These are phyloP conservation scores for Heliconius sara DNA, from an alignment of 2,888 invertebrate species.

Conservation along the genomic window DNA sequence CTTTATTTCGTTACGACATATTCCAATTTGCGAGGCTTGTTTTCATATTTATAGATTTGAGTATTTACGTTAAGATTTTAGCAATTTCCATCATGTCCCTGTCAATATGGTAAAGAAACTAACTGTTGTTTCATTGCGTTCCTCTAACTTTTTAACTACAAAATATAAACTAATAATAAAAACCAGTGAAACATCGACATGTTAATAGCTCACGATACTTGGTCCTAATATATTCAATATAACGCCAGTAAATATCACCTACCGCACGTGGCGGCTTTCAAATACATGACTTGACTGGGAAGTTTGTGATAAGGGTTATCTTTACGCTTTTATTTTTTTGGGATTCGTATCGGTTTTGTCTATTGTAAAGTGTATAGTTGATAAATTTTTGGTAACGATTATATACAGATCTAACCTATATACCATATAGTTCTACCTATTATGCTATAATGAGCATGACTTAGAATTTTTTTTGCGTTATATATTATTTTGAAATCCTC, in stretches of 20 bases:
- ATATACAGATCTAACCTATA: too few species aligned
- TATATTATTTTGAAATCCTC: too few species aligned
- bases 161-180: background rate
- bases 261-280: conserved; percentile 17
- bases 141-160: background rate
- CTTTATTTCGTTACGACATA: background rate
- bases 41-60: background rate
- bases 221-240: conserved; percentile 22
- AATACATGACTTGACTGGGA: background rate
- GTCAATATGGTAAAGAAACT: background rate
- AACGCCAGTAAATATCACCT: conserved; percentile 27
- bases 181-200: background rate
- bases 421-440: too few species aligned
- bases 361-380: background rate
- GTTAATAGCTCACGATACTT: background rate
- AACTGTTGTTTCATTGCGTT: too few species aligned
- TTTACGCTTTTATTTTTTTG: background rate
- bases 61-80: too few species aligned
- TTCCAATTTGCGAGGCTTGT: background rate
- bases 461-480: too few species aligned
- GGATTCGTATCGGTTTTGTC: background rate
- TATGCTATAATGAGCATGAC: too few species aligned
- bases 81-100: background rate
- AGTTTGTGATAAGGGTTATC: conserved; percentile 24
- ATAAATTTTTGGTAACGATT: too few species aligned